Percentiles rank a stretch among this genome's conserved stretches.
These are phyloP conservation scores for Hemibagrus wyckioides DNA, from an alignment of 2,113 vertebrate genomes.

Conservation along the genomic window DNA sequence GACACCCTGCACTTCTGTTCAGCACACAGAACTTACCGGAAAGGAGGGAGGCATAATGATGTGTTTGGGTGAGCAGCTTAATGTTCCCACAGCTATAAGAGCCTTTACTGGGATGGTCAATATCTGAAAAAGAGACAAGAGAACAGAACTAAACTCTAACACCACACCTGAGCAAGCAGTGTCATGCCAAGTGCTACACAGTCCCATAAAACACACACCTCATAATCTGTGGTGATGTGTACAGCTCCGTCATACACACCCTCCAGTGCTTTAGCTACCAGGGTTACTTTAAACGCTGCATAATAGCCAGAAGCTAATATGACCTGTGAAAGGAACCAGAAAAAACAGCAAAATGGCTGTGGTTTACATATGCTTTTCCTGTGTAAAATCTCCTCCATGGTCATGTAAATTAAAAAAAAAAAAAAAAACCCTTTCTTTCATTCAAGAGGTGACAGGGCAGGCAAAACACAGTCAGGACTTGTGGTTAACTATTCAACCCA, in stretches of 20 bases:
- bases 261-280: conserved; percentile 89
- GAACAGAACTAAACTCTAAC: background rate
- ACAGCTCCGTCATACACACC: conserved; percentile 91
- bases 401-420: conserved; percentile 1
- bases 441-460: background rate
- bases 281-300: conserved; percentile 88
- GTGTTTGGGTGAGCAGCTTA: conserved; percentile 83
- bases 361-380: conserved; percentile 2
- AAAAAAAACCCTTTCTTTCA: background rate
- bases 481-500: background rate
- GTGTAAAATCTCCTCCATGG: conserved; percentile 1
- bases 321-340: conserved; percentile 72
- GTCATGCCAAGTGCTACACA: background rate
- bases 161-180: background rate
- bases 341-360: conserved; percentile 4
- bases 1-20: background rate
- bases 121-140: conserved; percentile 70
- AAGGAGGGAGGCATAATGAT: conserved; percentile 83
- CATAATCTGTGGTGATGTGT: conserved; percentile 95
- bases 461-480: background rate
- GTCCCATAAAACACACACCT: conserved; percentile 73
- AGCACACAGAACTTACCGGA: conserved; percentile 75
- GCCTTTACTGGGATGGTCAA: conserved; percentile 87
- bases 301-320: conserved; percentile 91
- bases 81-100: conserved; percentile 83